Evolutionary conservation across 2,113 vertebrate genomes (phyloP), one percentile per base, ranked within the genome.

Genomic region (Neolamprologus variostigma): DNA sequence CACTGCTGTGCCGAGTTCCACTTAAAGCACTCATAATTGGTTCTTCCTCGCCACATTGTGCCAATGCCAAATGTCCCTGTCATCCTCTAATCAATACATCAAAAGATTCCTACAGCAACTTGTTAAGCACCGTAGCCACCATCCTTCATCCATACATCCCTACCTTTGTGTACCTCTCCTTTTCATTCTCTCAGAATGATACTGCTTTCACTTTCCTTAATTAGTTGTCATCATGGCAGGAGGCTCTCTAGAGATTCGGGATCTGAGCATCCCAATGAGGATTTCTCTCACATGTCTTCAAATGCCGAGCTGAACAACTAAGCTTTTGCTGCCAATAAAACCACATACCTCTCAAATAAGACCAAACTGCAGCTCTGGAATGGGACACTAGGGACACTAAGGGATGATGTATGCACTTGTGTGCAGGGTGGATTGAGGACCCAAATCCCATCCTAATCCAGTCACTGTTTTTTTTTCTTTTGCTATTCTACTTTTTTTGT

Each of bases 61-160:
- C 42, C 42, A 35, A 51, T 16, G 82, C 61, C 88, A 57, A 92
- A 92, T 17, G 61, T 85, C 85, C 79, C 91, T 54, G 86, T 93
- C 91, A 66, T 84, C 55, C 80, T 89, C 90, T 89, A 89, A 95
- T 95, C 95, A 92, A 92, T 86, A 91, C 90, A 95, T 95, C 93
- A 94, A 95, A 95, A 93, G 93, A 92, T 88, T 50, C 83, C 33
- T 68, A 13, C 19, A 68, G 80, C 91, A 93, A 95, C 93, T 93
- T 92, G 91, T 89, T 82, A 90, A 93, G 91, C 89, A 21, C 50
- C 4, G 79, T 35, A 68, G 82, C 73, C 59, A 8, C 54, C 53
- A 68, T 86, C 90, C 90, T 80, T 89, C 87, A 88, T 91, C 91
- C 84, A 82, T 89, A 82, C 42, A 4, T 68, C 80, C 51, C 85